Conservation (phyloP, 2,888 invertebrate genomes). For the Cheiracanthium punctorium region DNA sequence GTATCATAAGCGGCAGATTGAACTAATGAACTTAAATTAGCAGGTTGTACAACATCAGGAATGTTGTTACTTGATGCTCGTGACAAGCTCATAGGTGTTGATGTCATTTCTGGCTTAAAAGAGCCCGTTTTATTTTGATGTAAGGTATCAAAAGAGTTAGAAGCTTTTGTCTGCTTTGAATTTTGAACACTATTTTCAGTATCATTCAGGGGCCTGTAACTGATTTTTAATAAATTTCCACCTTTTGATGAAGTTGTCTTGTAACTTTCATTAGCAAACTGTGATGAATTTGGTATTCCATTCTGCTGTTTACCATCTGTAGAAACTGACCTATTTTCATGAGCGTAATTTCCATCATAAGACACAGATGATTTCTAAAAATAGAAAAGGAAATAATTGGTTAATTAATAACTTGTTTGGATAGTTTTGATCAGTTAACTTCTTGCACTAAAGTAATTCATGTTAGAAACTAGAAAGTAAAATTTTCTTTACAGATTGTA, state of each 20-base stretch:
- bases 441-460: too few species aligned
- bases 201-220: slow-evolving; percentile 42
- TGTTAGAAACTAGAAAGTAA: too few species aligned
- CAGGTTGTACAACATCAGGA: slow-evolving; percentile 56
- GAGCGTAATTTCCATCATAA: not conserved
- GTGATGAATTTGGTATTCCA: not conserved
- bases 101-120: slow-evolving; percentile 64
- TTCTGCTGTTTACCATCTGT: not conserved
- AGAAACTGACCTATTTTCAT: not conserved
- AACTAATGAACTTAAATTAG: slow-evolving; percentile 50
- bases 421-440: too few species aligned
- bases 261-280: not conserved
- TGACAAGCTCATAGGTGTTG: slow-evolving; percentile 54
- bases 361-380: not conserved
- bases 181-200: not conserved
- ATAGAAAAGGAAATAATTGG: not conserved
- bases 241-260: not conserved
- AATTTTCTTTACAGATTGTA: too few species aligned
- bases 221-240: slow-evolving; percentile 19
- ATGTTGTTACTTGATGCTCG: slow-evolving; percentile 56
- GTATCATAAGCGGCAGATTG: slow-evolving; percentile 53
- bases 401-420: too few species aligned
- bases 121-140: slow-evolving; percentile 29
- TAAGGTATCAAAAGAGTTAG: slow-evolving; percentile 10
- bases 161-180: not conserved